Base-by-base conservation (phyloP, 2,888 invertebrate genomes). In the Pomacea canaliculata region DNA sequence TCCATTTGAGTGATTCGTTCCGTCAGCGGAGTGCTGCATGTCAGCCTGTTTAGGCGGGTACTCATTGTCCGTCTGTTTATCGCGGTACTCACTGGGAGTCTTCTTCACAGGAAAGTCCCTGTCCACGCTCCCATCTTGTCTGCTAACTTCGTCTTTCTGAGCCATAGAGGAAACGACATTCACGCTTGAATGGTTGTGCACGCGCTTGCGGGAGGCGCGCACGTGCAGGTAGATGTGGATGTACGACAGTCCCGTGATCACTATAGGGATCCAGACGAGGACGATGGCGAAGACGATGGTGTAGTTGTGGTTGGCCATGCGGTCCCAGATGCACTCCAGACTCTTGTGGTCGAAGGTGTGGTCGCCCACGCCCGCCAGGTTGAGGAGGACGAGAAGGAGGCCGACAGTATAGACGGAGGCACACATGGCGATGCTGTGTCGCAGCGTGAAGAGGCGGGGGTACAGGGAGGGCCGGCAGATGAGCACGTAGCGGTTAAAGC, bases 271-370 rank as follows among this genome's bases (percentile, higher is more conserved):
- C 68, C 73, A 70, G 13, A 83, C 83, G 37, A 84, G 65, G 23
- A 78, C 78, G 37, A 81, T 63, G 13, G 80, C 59, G n/a, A 83
- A 83, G 7, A 83, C 70, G 23, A 85, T 68, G n/a, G 85, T 85
- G 77, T 83, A 85, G 16, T 77, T 69, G 68, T 77, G 76, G 48
- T 76, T 81, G 27, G 81, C 82, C 76, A 81, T 80, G 16, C 84
- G 79, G 71, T 85, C 82, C 85, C 85, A 85, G 56, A 85, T 80
- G 74, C 85, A 85, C 37, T 78, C 78, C 70, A 80, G 77, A 65
- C 80, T 82, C 76, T 83, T 83, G 71, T 68, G 72, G 80, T 85
- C 85, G 65, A 84, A 85, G 51, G 66, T 66, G 69, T 84, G 83
- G 51, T 80, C 84, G 8, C 84, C 83, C 62, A 82, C 79, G 63